Conservation (phyloP, 2,888 invertebrate genomes). For the Carpatolechia fugitivella region DNA sequence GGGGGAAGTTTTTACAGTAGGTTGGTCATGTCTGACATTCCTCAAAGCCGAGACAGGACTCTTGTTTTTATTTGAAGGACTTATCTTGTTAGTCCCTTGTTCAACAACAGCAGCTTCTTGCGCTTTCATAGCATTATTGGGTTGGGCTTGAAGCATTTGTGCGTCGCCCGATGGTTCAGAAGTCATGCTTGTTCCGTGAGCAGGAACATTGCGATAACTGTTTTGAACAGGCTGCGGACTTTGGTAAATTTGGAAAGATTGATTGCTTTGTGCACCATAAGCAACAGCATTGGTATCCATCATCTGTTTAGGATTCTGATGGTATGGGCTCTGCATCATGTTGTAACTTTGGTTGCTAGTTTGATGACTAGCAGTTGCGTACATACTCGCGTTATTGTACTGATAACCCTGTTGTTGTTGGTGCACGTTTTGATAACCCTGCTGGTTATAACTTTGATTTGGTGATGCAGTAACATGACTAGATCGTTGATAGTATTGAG, state of each 20-base stretch:
- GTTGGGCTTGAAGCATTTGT: conserved; percentile 43
- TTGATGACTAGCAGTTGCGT: conserved; percentile 42
- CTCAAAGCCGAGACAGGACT: conserved; percentile 65
- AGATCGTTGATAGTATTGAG: conserved; percentile 64
- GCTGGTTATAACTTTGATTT: conserved; percentile 55
- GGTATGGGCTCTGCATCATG: conserved; percentile 56
- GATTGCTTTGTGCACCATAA: conserved; percentile 48
- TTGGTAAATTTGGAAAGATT: conserved; percentile 66
- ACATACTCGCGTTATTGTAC: conserved; percentile 54
- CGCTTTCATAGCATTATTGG: conserved; percentile 31
- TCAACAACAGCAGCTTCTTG: conserved; percentile 40
- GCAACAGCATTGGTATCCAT: conserved; percentile 44
- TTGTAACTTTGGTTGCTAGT: conserved; percentile 52
- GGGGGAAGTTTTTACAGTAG: conserved; percentile 63
- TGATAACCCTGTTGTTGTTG: conserved; percentile 34
- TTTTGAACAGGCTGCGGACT: conserved; percentile 59
- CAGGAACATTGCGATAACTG: conserved; percentile 44
- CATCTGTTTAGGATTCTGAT: conserved; percentile 54
- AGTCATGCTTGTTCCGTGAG: conserved; percentile 37
- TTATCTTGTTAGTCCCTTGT: conserved; percentile 40
- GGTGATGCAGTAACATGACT: conserved; percentile 43
- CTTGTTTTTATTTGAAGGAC: conserved; percentile 49
- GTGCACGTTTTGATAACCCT: conserved; percentile 53
- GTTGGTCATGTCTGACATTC: conserved; percentile 70
- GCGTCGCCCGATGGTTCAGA: conserved; percentile 42